Conservation (phyloP, 2,113 vertebrate species). For the Procavia capensis region DNA sequence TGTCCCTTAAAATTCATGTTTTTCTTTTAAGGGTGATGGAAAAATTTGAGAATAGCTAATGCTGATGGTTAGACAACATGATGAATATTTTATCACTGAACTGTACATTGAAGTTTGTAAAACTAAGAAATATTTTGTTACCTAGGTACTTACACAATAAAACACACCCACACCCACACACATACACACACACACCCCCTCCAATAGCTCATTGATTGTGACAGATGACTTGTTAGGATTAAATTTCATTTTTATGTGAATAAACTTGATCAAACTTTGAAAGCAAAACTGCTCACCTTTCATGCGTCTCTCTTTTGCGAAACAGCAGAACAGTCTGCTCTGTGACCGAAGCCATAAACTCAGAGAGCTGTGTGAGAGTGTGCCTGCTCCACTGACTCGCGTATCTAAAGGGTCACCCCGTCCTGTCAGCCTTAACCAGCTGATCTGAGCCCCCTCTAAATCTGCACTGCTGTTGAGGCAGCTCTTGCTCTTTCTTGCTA, state of each 20-base stretch:
- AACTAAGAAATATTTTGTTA: too few species aligned
- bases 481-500: not conserved
- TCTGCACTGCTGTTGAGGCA: not conserved
- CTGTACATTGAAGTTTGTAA: not conserved
- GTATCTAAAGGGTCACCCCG: not conserved
- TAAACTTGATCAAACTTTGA: slow-evolving; percentile 9
- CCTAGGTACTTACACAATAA: too few species aligned
- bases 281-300: not conserved
- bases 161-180: too few species aligned
- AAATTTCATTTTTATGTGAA: slow-evolving; percentile 25
- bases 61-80: not conserved
- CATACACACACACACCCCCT: too few species aligned
- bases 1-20: not conserved
- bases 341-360: not conserved
- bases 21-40: not conserved
- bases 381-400: not conserved
- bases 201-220: not conserved
- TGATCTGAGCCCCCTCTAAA: not conserved
- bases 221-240: not conserved
- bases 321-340: not conserved
- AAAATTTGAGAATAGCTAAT: not conserved
- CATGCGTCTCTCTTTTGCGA: not conserved
- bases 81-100: not conserved
- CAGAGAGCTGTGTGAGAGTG: not conserved
- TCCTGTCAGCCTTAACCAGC: not conserved